Evolutionary conservation across 2,888 invertebrate species (phyloP).

Genomic region (Cephus spinipes): DNA sequence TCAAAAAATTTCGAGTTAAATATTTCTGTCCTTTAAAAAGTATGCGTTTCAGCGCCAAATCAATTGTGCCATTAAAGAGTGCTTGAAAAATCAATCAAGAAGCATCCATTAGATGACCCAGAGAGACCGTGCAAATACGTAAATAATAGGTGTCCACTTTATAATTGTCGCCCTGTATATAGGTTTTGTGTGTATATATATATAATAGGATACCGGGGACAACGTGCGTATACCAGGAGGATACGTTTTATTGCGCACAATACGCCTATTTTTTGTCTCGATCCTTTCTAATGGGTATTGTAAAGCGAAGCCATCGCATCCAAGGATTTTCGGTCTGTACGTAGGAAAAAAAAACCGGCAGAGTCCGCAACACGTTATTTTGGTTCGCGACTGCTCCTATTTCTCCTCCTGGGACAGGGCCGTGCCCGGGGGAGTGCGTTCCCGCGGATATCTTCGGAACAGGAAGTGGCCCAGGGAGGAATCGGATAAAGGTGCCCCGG

Average conservation of each 20-base stretch:
- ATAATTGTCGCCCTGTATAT: too few species aligned
- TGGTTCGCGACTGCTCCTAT: background rate
- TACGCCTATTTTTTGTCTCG: constrained; percentile 2
- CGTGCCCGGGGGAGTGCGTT: background rate
- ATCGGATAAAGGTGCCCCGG: background rate
- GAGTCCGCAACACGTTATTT: background rate
- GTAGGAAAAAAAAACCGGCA: background rate
- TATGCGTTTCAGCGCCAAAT: too few species aligned
- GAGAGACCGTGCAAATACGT: too few species aligned
- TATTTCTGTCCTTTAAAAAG: too few species aligned
- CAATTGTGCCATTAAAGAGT: too few species aligned
- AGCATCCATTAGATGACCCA: too few species aligned
- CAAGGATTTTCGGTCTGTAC: constrained; percentile 7
- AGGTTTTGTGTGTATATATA: background rate
- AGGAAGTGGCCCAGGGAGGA: background rate
- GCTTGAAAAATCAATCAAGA: too few species aligned
- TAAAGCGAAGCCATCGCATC: background rate
- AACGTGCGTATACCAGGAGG: background rate
- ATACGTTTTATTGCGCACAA: constrained; percentile 1
- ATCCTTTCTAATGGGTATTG: constrained; percentile 11
- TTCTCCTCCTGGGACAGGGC: background rate
- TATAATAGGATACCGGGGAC: background rate
- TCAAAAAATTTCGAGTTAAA: too few species aligned
- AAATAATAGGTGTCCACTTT: too few species aligned
- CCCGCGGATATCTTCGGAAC: background rate